Percentiles rank a stretch among this genome's conserved stretches.
Evolutionary conservation across 2,797 vertebrate genomes (phyloP).

Genomic region (Lophius americanus): DNA sequence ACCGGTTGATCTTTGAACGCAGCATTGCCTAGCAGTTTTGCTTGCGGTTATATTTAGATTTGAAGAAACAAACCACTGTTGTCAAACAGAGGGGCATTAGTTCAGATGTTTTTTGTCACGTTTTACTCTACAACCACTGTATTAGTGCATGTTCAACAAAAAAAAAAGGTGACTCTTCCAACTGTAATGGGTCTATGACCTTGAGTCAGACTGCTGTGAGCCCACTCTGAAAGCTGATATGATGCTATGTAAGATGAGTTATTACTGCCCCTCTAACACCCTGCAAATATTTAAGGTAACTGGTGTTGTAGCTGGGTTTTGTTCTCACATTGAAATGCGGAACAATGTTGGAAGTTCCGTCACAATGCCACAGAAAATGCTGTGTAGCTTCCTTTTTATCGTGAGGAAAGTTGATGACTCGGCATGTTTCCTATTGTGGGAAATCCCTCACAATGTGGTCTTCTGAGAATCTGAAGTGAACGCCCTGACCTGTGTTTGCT

Average conservation of each 20-base stretch:
- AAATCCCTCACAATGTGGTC: neutral
- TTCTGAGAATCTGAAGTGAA: neutral
- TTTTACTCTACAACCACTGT: neutral
- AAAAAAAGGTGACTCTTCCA: too few relatives aligned
- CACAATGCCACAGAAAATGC: slow-evolving; percentile 15
- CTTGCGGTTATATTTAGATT: slow-evolving; percentile 83
- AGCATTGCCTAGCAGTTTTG: slow-evolving; percentile 53
- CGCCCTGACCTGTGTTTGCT: neutral
- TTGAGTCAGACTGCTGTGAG: slow-evolving; percentile 3
- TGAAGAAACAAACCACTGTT: slow-evolving; percentile 67
- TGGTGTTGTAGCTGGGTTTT: neutral
- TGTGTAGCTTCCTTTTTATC: slow-evolving; percentile 28
- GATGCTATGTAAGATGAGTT: neutral
- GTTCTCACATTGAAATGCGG: slow-evolving; percentile 15
- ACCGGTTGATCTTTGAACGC: slow-evolving; percentile 39
- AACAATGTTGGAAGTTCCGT: slow-evolving; percentile 23
- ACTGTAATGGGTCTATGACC: too few relatives aligned
- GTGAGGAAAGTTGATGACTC: neutral
- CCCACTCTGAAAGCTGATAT: slow-evolving; percentile 3
- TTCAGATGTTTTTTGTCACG: slow-evolving; percentile 3
- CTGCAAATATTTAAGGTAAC: neutral
- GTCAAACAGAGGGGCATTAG: slow-evolving; percentile 13
- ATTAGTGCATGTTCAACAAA: neutral
- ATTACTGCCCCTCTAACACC: neutral
- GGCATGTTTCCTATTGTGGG: neutral